These are phyloP conservation scores for Baryphthengus martii DNA, from an alignment of 2,113 vertebrate genomes.

Conservation along the genomic window DNA sequence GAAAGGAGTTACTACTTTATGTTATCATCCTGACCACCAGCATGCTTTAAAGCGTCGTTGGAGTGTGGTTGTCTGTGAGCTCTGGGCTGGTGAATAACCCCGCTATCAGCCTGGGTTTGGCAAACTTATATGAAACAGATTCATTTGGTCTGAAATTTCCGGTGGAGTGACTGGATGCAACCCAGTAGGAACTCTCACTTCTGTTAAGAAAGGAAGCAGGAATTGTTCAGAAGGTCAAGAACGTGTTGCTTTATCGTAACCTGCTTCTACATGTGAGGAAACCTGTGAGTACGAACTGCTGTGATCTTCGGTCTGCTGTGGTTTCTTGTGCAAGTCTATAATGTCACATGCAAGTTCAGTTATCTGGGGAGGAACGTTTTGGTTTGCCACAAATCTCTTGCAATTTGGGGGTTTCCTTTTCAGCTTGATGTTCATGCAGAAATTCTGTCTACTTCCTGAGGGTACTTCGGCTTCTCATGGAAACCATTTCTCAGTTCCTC, in stretches of 20 bases:
- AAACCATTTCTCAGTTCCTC: conserved; percentile 25
- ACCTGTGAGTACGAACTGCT: not conserved
- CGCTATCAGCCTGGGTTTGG: not conserved
- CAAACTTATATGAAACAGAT: not conserved
- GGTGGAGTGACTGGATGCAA: not conserved
- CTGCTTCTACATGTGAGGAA: not conserved
- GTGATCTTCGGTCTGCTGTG: not conserved
- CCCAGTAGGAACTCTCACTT: not conserved
- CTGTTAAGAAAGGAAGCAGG: not conserved
- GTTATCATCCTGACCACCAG: not conserved
- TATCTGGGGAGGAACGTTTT: not conserved
- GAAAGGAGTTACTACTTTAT: not conserved
- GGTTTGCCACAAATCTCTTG: not conserved
- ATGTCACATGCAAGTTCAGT: not conserved
- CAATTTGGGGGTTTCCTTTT: not conserved
- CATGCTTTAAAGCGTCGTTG: not conserved
- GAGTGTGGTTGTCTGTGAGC: not conserved
- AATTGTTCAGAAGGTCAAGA: not conserved
- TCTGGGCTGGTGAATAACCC: not conserved
- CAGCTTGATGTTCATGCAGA: not conserved
- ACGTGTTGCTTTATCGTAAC: not conserved
- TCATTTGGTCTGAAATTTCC: not conserved
- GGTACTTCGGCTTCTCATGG: conserved; percentile 1
- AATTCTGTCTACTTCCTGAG: conserved; percentile 34
- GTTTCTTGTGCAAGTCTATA: not conserved